phyloP scores from a whole-genome alignment of 2,113 vertebrate genomes.

The Buteo buteo region DNA sequence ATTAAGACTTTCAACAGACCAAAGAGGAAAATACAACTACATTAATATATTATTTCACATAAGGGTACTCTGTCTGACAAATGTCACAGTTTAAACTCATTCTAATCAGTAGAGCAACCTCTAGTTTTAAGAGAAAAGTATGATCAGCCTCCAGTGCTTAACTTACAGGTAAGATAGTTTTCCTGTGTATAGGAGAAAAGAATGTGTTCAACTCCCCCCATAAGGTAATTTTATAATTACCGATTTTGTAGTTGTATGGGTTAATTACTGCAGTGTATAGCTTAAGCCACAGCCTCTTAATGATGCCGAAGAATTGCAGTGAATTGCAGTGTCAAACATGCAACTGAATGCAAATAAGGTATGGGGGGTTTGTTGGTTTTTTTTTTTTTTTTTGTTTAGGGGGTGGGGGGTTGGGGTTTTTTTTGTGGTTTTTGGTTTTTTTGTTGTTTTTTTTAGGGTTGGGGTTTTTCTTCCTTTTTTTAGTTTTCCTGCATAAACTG shows the following conservation, averaged over 20 bases:
- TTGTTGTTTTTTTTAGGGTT: not conserved
- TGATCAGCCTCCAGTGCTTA: not conserved
- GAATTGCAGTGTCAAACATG: not conserved
- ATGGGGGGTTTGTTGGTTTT: not conserved
- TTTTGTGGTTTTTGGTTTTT: not conserved
- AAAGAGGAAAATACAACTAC: not conserved
- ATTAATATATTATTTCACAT: not conserved
- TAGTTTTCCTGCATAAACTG: not conserved
- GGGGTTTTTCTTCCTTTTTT: not conserved
- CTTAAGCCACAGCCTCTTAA: not conserved
- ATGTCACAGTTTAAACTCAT: not conserved
- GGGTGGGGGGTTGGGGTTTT: no score
- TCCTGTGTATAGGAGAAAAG: not conserved
- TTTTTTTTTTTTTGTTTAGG: not conserved
- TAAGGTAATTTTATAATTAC: not conserved
- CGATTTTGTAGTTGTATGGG: not conserved
- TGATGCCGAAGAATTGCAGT: not conserved
- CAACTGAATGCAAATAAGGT: not conserved
- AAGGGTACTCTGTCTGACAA: not conserved
- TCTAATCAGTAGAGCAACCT: not conserved
- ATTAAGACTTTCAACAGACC: not conserved
- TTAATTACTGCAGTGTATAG: not conserved
- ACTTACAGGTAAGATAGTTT: not conserved
- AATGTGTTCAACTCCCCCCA: not conserved
- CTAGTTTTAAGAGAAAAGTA: not conserved